Evolutionary conservation across 2,113 vertebrate genomes (phyloP), one percentile per base, ranked within the genome.

Genomic region (Aleadryas rufinucha): DNA sequence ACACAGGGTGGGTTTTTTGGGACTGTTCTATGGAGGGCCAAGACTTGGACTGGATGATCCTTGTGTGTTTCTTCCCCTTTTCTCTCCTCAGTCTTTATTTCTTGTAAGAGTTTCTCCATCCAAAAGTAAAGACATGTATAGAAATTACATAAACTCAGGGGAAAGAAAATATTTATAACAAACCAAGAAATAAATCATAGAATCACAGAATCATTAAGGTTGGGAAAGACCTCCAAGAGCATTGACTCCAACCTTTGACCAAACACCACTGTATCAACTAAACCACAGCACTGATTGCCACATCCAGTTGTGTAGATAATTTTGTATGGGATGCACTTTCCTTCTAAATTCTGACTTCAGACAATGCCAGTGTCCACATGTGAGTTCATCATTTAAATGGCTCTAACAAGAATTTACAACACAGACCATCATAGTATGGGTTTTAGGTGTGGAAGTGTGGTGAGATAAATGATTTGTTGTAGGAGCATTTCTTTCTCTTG

Each of bases 91-190:
- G 16, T 1, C 37, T 72, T 61, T 83, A 12, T 76, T 93, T 84
- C 33, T 50, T 63, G 12, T 21, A 28, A 52, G 30, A 70, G 20
- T 44, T 84, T 78, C 30, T 87, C 39, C 6, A 50, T 16, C 5
- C 14, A 65, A 54, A 61, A 0, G 2, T 54, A 47, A 2, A 90
- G 10, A 21, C 2, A 17, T 3, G 2, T 16, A 27, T 3, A 69
- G 18, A 84, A 87, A 54, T 45, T 30, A 61, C 13, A 63, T 8
- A 42, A 90, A 41, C 8, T 53, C 26, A 3, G 13, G 10, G 6
- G 41, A 85, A 45, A 66, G 0, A 39, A 50, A 66, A 14, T 50
- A 24, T 28, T 88, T 79, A 13, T 30, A 50, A 44, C 4, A 57
- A 74, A 15, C 6, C 37, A 89, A 65, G 21, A 54, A 49, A 54